Percentiles rank a stretch among this genome's conserved stretches.
phyloP scores from a whole-genome alignment of 23 tunicate species.

The Botrylloides violaceus region DNA sequence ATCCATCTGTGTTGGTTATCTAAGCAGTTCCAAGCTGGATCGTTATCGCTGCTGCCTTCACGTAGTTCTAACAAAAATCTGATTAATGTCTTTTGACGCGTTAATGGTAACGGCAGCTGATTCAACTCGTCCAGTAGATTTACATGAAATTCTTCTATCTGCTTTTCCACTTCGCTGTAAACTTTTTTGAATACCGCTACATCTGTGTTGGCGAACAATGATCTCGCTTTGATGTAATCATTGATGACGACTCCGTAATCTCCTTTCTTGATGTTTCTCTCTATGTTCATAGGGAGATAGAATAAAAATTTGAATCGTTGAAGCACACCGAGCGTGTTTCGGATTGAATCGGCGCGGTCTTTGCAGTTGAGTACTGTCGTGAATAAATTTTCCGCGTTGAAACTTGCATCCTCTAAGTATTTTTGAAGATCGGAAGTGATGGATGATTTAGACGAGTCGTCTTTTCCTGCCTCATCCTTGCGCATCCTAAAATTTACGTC shows the following conservation, averaged over 20 bases:
- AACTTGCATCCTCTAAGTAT: slow-evolving; percentile 55
- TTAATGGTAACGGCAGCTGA: slow-evolving; percentile 61
- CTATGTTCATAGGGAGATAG: slow-evolving; percentile 77
- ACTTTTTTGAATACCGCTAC: slow-evolving; percentile 81
- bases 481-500: slow-evolving; percentile 68
- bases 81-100: slow-evolving; percentile 72
- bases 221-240: slow-evolving; percentile 94
- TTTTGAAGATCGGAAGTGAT: slow-evolving; percentile 58
- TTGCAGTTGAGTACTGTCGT: slow-evolving; percentile 85
- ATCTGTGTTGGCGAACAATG: slow-evolving; percentile 76
- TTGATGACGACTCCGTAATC: slow-evolving; percentile 93
- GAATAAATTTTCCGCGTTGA: slow-evolving; percentile 58
- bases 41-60: slow-evolving; percentile 26
- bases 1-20: slow-evolving; percentile 80
- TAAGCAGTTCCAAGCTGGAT: slow-evolving; percentile 93
- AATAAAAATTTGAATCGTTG: slow-evolving; percentile 97
- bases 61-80: slow-evolving; percentile 68
- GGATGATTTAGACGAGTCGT: slow-evolving; percentile 29
- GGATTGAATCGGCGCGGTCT: slow-evolving; percentile 93
- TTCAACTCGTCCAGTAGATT: slow-evolving; percentile 50
- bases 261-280: slow-evolving; percentile 69
- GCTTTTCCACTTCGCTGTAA: slow-evolving; percentile 62
- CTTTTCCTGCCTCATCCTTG: slow-evolving; percentile 53
- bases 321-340: slow-evolving; percentile 90
- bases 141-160: slow-evolving; percentile 47